Evolutionary conservation across 2,888 invertebrate species (phyloP), one percentile per base, ranked within the genome.

Genomic region (Matsumyia berberina): DNA sequence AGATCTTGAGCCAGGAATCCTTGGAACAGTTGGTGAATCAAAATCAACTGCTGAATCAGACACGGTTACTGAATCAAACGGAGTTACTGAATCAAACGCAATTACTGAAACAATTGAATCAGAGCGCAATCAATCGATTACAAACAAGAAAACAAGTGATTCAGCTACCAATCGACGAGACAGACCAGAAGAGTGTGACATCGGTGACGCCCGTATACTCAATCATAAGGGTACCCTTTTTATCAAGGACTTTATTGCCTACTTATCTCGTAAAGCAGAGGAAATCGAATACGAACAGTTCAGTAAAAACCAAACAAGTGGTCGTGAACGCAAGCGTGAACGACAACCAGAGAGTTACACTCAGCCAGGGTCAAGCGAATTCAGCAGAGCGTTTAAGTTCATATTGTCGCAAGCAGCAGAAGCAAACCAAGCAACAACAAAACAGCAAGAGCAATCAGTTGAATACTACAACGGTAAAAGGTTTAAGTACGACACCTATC

Each of bases 211-310:
- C 79, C 42, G 53, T 76, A 46, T 85, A 85, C 24, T 24, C 57
- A 80, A 80, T 85, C 6, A 74, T 85, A 76, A 85, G 85, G 35
- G 70, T 85, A 44, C 85, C 85, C 85, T 85, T 85, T 85, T 85
- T 85, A 74, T 58, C 79, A 24, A 80, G 85, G 85, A 76, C 85
- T 44, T 58, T 60, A 64, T 39, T 66, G 17, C 74, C 74, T 8
- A 58, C 17, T 37, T 42, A 74, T 60, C 74, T 44, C 33, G 31
- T 76, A 39, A 79, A 60, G 64, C 64, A 80, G 42, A 53, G 15
- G 33, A 57, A 69, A 29, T 46, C 24, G 37, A 72, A 62, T 31
- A 62, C 64, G 69, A 83, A 78, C 73, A 73, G 62, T 7, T 46
- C 49, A 55, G 53, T 77, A 82, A 67, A 77, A 77, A 58, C 58